phyloP scores from a whole-genome alignment of 2,797 vertebrate genomes.

The Aphelocoma californica region DNA sequence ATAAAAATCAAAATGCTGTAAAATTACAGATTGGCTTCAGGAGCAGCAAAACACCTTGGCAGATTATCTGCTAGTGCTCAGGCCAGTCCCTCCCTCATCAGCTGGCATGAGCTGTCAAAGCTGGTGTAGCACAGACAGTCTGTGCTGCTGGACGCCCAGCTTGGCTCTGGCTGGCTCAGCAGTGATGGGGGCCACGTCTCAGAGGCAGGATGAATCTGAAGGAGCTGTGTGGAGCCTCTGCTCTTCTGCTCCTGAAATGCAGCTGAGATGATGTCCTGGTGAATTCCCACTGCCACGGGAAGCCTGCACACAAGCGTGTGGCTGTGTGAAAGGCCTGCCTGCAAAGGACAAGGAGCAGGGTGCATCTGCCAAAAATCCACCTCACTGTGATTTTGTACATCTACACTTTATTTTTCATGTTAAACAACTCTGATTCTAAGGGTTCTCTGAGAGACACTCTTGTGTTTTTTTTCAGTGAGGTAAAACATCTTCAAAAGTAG shows the following conservation, averaged over 20 bases:
- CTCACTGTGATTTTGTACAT: neutral
- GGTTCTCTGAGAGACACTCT: neutral
- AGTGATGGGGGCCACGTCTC: neutral
- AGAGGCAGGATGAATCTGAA: neutral
- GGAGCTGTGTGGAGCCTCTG: neutral
- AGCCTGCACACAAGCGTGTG: fast-evolving
- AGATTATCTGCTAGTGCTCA: neutral
- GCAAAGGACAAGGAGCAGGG: neutral
- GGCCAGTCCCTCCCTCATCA: neutral
- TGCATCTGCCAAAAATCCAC: neutral
- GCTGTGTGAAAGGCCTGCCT: neutral
- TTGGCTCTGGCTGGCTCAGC: neutral
- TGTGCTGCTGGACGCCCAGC: neutral
- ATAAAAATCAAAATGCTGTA: neutral
- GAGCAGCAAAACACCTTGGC: neutral
- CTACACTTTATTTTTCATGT: neutral
- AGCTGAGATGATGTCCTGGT: neutral
- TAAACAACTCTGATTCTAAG: neutral
- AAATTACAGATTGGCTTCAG: neutral
- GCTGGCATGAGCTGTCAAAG: neutral
- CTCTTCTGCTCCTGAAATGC: neutral
- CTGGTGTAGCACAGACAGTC: fast-evolving
- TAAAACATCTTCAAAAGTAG: neutral
- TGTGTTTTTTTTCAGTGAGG: neutral
- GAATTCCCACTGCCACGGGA: neutral